Percentiles rank a stretch among this genome's conserved stretches.
These are phyloP conservation scores for Oreonectes daqikongensis DNA, from an alignment of 2,797 vertebrate genomes.

Conservation along the genomic window DNA sequence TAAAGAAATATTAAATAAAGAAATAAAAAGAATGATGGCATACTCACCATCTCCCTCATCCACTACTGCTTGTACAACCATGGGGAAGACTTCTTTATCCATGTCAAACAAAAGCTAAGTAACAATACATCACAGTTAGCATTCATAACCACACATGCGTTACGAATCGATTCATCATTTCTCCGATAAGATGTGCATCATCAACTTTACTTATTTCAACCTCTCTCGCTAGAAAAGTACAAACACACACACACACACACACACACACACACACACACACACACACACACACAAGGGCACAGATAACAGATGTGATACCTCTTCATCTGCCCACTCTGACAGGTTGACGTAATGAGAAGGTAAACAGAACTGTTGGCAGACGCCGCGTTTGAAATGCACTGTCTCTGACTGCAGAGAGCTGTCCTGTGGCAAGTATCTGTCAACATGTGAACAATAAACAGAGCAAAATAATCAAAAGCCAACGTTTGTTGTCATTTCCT, in stretches of 20 bases:
- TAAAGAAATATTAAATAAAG: too few species aligned
- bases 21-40: background rate
- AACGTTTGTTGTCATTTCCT: background rate
- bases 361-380: slow-evolving; percentile 96
- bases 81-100: slow-evolving; percentile 93
- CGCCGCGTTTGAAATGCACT: slow-evolving; percentile 92
- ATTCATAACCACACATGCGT: background rate
- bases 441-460: slow-evolving; percentile 35
- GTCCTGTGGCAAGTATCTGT: slow-evolving; percentile 92
- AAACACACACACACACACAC: background rate
- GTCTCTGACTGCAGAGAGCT: slow-evolving; percentile 94
- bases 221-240: background rate
- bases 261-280: background rate
- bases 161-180: background rate
- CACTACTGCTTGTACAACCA: slow-evolving; percentile 96
- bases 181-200: background rate
- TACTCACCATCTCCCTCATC: slow-evolving; percentile 91
- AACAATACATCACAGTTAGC: slow-evolving; percentile 11
- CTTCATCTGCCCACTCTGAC: slow-evolving; percentile 93
- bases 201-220: slow-evolving; percentile 7
- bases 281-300: background rate
- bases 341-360: slow-evolving; percentile 95
- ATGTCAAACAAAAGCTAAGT: slow-evolving; percentile 89
- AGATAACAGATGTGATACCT: slow-evolving; percentile 75
- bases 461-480: background rate